Evolutionary conservation across 2,888 invertebrate genomes (phyloP), one percentile per base, ranked within the genome.

Genomic region (Acanthopleura granulata): DNA sequence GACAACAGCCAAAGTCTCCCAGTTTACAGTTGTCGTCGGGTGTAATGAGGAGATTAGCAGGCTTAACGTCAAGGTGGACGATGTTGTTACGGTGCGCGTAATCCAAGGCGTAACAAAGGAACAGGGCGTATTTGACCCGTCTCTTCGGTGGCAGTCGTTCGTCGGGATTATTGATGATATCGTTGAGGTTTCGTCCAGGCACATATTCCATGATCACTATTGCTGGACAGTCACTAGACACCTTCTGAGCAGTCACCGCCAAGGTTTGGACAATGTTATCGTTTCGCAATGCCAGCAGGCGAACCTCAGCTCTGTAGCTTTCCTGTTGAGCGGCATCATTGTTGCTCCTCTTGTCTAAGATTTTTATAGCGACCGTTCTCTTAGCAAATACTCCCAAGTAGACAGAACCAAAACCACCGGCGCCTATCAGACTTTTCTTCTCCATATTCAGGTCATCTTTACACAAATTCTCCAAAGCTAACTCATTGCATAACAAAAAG

Each of bases 41-140:
- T 74, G 89, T 84, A 80, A 91, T 82, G 86, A 92, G 81, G 72
- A 90, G 82, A 85, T 93, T 93, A 77, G 92, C 91, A 0, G 93
- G 93, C 82, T 93, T 93, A 4, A 93, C 90, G 87, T 93, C 93
- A 79, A 93, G 85, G 83, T 93, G 93, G 18, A 93, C 87, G 61
- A 93, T 85, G 57, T 87, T 84, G 30, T 91, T 91, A 0, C 85
- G 84, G 83, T 93, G 93, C 27, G 93, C 92, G 81, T 91, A 92
- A 0, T 87, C 83, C 62, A 93, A 82, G 0, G 92, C 93, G 12
- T 90, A 85, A n/a, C 91, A 85, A n/a, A 93, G 89, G 81, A 89
- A 85, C 40, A 77, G 40, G 6, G 80, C 76, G 73, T 76, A 85
- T 72, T 82, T 83, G 27, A 86, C 30, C 29, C 88, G 78, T 12